Evolutionary conservation across 2,113 vertebrate genomes (phyloP).

Genomic region (Pholis gunnellus): DNA sequence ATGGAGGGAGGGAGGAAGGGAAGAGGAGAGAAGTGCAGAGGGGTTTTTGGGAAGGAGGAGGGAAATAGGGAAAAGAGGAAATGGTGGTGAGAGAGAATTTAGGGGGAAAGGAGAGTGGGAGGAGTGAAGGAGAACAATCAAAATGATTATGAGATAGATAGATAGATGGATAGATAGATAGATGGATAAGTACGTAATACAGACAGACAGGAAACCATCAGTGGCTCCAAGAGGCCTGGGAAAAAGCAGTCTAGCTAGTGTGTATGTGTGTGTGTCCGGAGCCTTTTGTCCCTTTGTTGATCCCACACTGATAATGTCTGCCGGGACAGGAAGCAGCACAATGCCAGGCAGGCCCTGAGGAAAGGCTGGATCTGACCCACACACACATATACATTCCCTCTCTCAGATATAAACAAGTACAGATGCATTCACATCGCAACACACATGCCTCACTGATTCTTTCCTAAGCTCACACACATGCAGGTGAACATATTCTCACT

Average conservation of each 20-base stretch:
- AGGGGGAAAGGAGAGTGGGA: neutral
- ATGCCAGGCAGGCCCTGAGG: slow-evolving; percentile 77
- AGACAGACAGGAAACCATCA: slow-evolving; percentile 34
- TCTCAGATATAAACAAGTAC: slow-evolving; percentile 31
- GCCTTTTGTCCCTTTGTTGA: slow-evolving; percentile 72
- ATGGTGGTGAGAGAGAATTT: neutral
- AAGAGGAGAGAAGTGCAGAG: neutral
- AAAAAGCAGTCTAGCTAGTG: slow-evolving; percentile 35
- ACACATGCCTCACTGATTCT: neutral
- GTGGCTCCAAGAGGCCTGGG: slow-evolving; percentile 70
- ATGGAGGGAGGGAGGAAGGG: neutral
- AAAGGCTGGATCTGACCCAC: slow-evolving; percentile 60
- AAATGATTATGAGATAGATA: neutral
- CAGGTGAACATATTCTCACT: neutral
- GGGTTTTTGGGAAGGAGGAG: neutral
- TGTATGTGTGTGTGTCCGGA: slow-evolving; percentile 38
- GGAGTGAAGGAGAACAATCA: neutral
- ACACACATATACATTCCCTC: slow-evolving; percentile 17
- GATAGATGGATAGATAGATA: slow-evolving; percentile 21
- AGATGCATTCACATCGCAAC: neutral
- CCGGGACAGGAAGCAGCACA: slow-evolving; percentile 77
- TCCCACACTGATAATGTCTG: slow-evolving; percentile 77
- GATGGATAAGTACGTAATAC: slow-evolving; percentile 4
- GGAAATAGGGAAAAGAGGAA: neutral
- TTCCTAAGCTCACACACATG: slow-evolving; percentile 9